A percentile compares a stretch with the other conserved stretches of the same genome.
phyloP scores from a whole-genome alignment of 2,797 vertebrate genomes.

The Hypotaenidia philippensis region DNA sequence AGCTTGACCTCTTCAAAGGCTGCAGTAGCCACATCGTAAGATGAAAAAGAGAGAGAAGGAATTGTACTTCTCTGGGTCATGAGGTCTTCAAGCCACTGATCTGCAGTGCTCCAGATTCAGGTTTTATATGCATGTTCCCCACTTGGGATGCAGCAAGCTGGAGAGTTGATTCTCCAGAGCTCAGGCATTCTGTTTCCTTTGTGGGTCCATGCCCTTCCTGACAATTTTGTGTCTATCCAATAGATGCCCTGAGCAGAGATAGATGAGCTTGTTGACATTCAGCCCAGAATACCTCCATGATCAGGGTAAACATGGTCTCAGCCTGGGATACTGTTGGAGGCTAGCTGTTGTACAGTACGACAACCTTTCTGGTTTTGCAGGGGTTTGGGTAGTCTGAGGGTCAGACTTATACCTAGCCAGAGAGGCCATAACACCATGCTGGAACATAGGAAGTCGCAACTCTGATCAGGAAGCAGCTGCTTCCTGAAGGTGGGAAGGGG shows the following conservation, averaged over 20 bases:
- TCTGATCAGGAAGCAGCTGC: not conserved
- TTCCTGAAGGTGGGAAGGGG: not conserved
- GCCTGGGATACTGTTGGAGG: not conserved
- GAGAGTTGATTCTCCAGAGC: not conserved
- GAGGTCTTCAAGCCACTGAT: not conserved
- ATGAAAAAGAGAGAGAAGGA: not conserved
- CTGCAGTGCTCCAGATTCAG: not conserved
- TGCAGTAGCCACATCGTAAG: not conserved
- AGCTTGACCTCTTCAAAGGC: not conserved
- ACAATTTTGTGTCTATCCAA: not conserved
- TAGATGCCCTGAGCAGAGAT: not conserved
- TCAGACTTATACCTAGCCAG: not conserved
- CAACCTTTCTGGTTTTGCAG: not conserved
- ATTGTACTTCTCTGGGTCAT: not conserved
- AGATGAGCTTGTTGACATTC: not conserved
- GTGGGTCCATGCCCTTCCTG: not conserved
- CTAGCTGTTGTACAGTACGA: not conserved
- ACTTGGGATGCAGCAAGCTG: not conserved
- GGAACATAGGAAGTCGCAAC: fast-evolving
- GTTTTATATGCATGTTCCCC: not conserved
- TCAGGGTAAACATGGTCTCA: not conserved
- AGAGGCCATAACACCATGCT: fast-evolving
- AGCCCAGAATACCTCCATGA: not conserved
- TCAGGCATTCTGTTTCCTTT: not conserved
- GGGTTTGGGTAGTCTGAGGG: not conserved